Evolutionary conservation across 1,140 invertebrate species (phyloP).

Genomic region (Monomorium pharaonis): DNA sequence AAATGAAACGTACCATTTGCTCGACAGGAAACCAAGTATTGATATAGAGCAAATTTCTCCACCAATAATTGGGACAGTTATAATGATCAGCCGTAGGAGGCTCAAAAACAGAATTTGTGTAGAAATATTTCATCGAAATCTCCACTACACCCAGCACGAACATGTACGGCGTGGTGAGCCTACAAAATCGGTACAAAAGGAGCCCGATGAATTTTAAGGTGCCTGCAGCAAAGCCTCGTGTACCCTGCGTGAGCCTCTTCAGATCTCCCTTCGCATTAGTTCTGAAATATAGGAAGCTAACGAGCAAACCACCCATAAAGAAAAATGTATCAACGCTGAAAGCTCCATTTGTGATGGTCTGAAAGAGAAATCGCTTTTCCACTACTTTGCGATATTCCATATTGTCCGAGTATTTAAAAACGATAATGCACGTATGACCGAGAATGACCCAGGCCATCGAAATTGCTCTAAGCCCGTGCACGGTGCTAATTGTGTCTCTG

Average conservation of each 20-base stretch:
- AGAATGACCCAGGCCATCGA: constrained; percentile 97
- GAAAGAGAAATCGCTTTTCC: constrained; percentile 92
- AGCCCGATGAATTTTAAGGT: constrained; percentile 92
- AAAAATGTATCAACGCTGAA: constrained; percentile 97
- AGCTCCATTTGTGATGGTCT: constrained; percentile 93
- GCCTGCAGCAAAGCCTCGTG: constrained; percentile 89
- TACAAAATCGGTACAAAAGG: constrained; percentile 90
- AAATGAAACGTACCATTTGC: constrained; percentile 89
- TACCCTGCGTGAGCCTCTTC: constrained; percentile 90
- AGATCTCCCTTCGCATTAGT: constrained; percentile 92
- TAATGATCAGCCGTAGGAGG: constrained; percentile 92
- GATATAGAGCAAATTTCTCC: constrained; percentile 93
- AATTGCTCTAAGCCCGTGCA: constrained; percentile 93
- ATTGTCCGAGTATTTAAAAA: constrained; percentile 94
- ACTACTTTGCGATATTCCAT: constrained; percentile 91
- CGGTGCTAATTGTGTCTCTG: constrained; percentile 91
- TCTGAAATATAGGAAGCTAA: constrained; percentile 93
- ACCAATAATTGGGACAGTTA: constrained; percentile 94
- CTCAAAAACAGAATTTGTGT: constrained; percentile 92
- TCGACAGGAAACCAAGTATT: constrained; percentile 94
- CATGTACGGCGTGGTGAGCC: constrained; percentile 93
- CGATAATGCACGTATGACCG: constrained; percentile 94
- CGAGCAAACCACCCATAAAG: constrained; percentile 93
- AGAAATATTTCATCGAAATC: constrained; percentile 93
- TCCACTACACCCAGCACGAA: constrained; percentile 92